These are phyloP conservation scores for Sparidentex hasta DNA, from an alignment of 2,797 vertebrate genomes.

Conservation along the genomic window DNA sequence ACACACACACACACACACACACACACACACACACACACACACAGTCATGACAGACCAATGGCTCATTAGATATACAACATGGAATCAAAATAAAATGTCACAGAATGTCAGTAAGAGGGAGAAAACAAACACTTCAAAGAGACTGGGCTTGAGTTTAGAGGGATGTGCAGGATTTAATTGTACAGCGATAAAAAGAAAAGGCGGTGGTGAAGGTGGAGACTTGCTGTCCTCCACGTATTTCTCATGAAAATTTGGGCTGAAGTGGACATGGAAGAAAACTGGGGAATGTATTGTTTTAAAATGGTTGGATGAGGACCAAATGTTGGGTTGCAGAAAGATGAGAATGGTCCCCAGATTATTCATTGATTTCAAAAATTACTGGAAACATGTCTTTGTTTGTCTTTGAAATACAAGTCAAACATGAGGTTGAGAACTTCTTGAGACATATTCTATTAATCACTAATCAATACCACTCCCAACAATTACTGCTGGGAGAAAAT, in stretches of 20 bases:
- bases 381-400: conserved; percentile 25
- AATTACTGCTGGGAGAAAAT: conserved; percentile 31
- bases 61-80: conserved; percentile 59
- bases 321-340: conserved; percentile 58
- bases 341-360: conserved; percentile 60
- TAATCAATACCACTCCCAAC: conserved; percentile 54
- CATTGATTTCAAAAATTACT: conserved; percentile 54
- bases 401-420: conserved; percentile 32
- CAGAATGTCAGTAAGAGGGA: conserved; percentile 44
- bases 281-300: conserved; percentile 59
- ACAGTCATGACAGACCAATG: conserved; percentile 50
- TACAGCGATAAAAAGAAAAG: conserved; percentile 42
- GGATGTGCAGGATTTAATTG: conserved; percentile 50
- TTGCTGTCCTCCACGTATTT: conserved; percentile 41
- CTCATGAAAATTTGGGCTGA: conserved; percentile 57
- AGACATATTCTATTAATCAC: conserved; percentile 55
- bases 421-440: conserved; percentile 16
- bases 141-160: conserved; percentile 25
- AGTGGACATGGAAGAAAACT: conserved; percentile 38
- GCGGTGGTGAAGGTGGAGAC: conserved; percentile 45
- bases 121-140: conserved; percentile 63
- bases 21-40: conserved; percentile 49
- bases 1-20: conserved; percentile 40
- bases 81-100: conserved; percentile 56
- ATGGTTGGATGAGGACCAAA: conserved; percentile 57